A percentile compares a stretch with the other conserved stretches of the same genome.
Conservation (phyloP, 1,140 invertebrate genomes). For the Temnothorax curvispinosus region DNA sequence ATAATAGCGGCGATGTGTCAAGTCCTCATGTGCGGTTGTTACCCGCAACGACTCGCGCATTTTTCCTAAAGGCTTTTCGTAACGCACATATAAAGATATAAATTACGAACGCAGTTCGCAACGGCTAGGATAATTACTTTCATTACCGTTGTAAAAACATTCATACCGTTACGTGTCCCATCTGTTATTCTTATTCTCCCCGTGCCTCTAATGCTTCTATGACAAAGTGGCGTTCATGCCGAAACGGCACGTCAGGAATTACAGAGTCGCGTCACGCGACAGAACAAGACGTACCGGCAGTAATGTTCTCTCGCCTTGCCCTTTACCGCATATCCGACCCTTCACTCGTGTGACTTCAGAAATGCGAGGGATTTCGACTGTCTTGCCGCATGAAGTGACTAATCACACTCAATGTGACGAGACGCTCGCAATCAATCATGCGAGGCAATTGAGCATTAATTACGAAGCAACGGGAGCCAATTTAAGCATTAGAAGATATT, state of each 20-base stretch:
- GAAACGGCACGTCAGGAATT: constrained; percentile 45
- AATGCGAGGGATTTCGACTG: constrained; percentile 16
- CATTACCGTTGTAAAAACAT: constrained; percentile 34
- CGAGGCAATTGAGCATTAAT: constrained; percentile 25
- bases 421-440: constrained; percentile 10
- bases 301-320: constrained; percentile 31
- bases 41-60: neutral
- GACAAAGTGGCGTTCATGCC: constrained; percentile 41
- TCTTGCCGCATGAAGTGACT: constrained; percentile 1
- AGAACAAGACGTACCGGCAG: neutral
- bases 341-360: constrained; percentile 38
- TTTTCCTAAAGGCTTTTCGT: neutral
- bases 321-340: constrained; percentile 35
- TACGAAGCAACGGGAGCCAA: neutral
- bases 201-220: constrained; percentile 8
- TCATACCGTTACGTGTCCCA: constrained; percentile 39
- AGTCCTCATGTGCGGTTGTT: neutral
- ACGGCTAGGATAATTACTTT: constrained; percentile 42
- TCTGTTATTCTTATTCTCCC: constrained; percentile 17
- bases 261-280: constrained; percentile 39
- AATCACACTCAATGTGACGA: constrained; percentile 7
- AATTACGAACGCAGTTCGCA: constrained; percentile 31
- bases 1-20: neutral
- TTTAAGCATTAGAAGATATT: neutral
- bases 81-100: neutral